Evolutionary conservation across 2,113 vertebrate species (phyloP), one percentile per base, ranked within the genome.

Genomic region (Cochlearius cochlearius): DNA sequence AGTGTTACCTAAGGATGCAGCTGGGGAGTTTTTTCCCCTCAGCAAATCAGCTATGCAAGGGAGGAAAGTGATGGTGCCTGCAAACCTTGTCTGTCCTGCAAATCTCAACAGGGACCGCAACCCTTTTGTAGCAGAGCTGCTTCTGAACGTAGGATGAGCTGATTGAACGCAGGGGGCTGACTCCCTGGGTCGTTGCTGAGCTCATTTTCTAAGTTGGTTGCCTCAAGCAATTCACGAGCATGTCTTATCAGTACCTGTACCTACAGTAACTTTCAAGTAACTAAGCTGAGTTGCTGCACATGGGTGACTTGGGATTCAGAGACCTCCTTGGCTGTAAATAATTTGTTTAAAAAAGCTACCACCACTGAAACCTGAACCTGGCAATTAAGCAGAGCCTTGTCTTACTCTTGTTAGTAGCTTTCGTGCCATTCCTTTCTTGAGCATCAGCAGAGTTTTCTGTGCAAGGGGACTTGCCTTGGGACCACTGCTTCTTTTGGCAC

Each of bases 111-210:
- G 76, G n/a, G 20, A 13, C 15, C 74, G 21, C 3, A 47, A 15
- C 9, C 26, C 3, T 36, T 69, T 49, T 66, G 60, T 39, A 43
- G 71, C 34, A 64, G 43, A 68, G 49, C 63, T 94, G 52, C 23
- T 53, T 75, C 59, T 86, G 66, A 82, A 11, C 0, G 1, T 32
- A 17, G n/a, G 75, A 30, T 1, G 18, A 80, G 38, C 38, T 53
- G 36, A 20, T 19, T 30, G 43, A 55, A 7, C 0, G 1, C 1
- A 18, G 36, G 25, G 10, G 5, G 9, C 32, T 60, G 19, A 15
- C 36, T 32, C 13, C 13, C 7, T 9, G 4, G 6, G 39, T 52
- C 17, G 39, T 52, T 15, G 34, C 12, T 22, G 39, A 87, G 21
- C 25, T 34, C 19, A 8, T 69, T 87, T 75, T 77, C 39, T 63